Evolutionary conservation across 2,888 invertebrate genomes (phyloP), one percentile per base, ranked within the genome.

Genomic region (Poecilus cupreus): DNA sequence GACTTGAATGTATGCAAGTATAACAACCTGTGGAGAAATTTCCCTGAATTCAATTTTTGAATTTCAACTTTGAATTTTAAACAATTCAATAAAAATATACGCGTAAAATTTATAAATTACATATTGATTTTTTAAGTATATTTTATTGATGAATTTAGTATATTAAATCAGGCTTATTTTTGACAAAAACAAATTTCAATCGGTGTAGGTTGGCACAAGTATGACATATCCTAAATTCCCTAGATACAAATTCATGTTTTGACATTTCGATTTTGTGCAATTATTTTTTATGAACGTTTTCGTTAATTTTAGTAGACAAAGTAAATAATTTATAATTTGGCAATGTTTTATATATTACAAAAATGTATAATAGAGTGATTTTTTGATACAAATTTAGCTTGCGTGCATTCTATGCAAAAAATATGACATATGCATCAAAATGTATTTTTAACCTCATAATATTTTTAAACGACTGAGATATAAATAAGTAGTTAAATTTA

Each of bases 391-490:
- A 22, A 26, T 60, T 13, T 60, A 24, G 20, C 18, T 32, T 16
- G 16, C 18, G 11, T 10, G 37, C 37, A 68, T 68, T 32, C 37
- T 68, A 68, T 49, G 72, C 24, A 46, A n/a, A 46, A 72, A 72
- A n/a, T 46, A 46, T 72, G 72, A 72, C 46, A 43, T 11, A 72
- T 72, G 16, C 13, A 22, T 24, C 49, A 26, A 72, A 72, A 72
- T 46, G 32, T 72, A 72, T 72, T 72, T 72, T 72, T 72, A 72
- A 46, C 72, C 46, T 46, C 32, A 32, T 68, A 39, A 39, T 68
- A 72, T 72, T 43, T 72, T 46, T 72, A 72, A 72, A 37, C n/a
- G 37, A 70, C 70, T 72, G 46, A 46, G 72, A 43, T 72, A 72
- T 43, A 43, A 43, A 43, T 72, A 72, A 72, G 2, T 37, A 39